Conservation (phyloP, 1,140 invertebrate species). For the Ctenoplectra terminalis region DNA sequence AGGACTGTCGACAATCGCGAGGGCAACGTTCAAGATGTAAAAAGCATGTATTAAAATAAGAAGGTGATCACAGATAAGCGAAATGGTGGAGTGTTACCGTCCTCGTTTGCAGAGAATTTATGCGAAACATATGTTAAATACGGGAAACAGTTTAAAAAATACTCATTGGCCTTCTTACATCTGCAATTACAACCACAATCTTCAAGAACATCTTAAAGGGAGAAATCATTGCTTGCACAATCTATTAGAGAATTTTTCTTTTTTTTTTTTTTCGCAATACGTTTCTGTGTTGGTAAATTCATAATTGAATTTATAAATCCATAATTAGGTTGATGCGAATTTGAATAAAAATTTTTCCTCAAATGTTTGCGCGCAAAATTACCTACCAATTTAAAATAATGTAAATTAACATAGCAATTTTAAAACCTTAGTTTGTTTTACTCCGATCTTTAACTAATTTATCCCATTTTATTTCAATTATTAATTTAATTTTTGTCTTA, state of each 20-base stretch:
- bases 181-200: not conserved
- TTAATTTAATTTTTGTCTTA: no score
- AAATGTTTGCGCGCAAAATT: no score
- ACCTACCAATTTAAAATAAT: no score
- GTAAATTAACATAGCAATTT: no score
- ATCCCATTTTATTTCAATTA: no score
- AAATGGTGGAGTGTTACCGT: not conserved
- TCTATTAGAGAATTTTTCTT: not conserved
- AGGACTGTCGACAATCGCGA: not conserved
- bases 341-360: not conserved
- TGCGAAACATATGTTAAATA: not conserved
- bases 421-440: no score
- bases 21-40: not conserved
- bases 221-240: not conserved
- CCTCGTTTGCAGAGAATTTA: not conserved
- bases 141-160: not conserved
- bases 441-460: no score
- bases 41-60: not conserved
- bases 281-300: not conserved
- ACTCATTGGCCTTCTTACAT: not conserved
- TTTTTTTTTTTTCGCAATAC: not conserved
- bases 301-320: not conserved
- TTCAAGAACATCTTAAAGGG: not conserved
- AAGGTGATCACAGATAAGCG: not conserved
- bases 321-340: not conserved